phyloP scores from a whole-genome alignment of 1,140 invertebrate genomes.

The Cyphomyrmex costatus region DNA sequence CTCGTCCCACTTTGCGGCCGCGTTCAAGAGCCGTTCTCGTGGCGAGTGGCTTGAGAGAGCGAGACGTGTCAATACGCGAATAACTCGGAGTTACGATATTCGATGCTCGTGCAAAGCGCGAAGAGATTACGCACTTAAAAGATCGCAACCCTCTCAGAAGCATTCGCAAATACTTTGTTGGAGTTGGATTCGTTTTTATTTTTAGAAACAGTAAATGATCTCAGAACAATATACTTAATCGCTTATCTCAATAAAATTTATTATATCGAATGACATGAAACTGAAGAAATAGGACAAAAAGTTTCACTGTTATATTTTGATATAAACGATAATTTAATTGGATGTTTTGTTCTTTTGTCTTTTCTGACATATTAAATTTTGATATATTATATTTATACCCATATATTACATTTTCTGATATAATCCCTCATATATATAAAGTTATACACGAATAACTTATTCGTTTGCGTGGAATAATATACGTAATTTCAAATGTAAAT shows the following conservation, averaged over 20 bases:
- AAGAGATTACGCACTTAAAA: conserved; percentile 41
- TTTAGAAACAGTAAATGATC: conserved; percentile 14
- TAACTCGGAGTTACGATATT: conserved; percentile 53
- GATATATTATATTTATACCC: too few relatives aligned
- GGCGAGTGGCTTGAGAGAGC: conserved; percentile 50
- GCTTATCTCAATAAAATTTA: not conserved
- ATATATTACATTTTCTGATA: not conserved
- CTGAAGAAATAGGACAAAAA: not conserved
- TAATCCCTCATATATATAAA: not conserved
- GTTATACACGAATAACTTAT: not conserved
- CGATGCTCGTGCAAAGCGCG: conserved; percentile 26
- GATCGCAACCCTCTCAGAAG: not conserved
- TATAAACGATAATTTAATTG: not conserved
- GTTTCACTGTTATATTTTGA: not conserved
- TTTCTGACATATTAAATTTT: too few relatives aligned
- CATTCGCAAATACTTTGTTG: conserved; percentile 22
- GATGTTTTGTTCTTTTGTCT: not conserved
- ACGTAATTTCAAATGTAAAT: not conserved
- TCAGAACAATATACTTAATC: not conserved
- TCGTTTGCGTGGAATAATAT: not conserved
- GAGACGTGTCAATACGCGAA: conserved; percentile 53
- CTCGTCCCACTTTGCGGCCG: conserved; percentile 58
- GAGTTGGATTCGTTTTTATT: not conserved
- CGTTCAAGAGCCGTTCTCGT: conserved; percentile 58
- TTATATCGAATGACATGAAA: not conserved